These are phyloP conservation scores for Lepisosteus osseus DNA, from an alignment of 2,113 vertebrate species.

Conservation along the genomic window DNA sequence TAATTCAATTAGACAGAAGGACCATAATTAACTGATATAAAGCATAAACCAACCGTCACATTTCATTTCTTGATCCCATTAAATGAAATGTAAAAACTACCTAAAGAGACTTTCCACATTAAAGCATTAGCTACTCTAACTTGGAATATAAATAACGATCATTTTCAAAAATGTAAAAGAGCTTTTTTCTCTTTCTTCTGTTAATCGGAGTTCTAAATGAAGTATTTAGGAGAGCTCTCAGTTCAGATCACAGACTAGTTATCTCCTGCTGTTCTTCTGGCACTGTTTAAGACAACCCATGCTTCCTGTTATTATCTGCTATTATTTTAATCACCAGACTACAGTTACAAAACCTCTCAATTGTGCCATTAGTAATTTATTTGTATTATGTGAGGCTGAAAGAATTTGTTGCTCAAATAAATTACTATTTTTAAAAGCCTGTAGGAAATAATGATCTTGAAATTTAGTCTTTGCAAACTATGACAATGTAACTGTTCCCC, in stretches of 20 bases:
- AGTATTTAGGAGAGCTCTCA: not conserved
- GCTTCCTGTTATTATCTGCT: slow-evolving; percentile 17
- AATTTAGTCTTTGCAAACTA: not conserved
- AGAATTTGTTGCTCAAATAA: slow-evolving; percentile 11
- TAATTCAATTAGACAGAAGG: not conserved
- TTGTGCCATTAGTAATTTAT: slow-evolving; percentile 12
- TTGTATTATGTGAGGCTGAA: slow-evolving; percentile 16
- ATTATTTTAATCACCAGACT: slow-evolving; percentile 17
- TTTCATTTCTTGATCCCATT: not conserved
- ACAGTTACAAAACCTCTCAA: slow-evolving; percentile 20
- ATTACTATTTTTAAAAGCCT: slow-evolving; percentile 6
- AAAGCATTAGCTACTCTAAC: not conserved
- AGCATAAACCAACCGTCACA: not conserved
- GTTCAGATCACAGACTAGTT: slow-evolving; percentile 2
- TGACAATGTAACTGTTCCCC: not conserved
- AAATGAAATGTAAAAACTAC: not conserved
- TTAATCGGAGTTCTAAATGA: slow-evolving; percentile 7
- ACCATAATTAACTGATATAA: slow-evolving; percentile 9
- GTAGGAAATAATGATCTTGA: not conserved
- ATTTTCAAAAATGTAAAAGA: not conserved
- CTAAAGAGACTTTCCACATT: not conserved
- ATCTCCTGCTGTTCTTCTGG: not conserved
- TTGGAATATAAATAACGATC: not conserved
- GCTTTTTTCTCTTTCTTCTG: not conserved
- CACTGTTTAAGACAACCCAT: slow-evolving; percentile 3